Base-by-base conservation (phyloP, 30 jellyfish, hydroid and myxozoan genomes). In the Turritopsis rubra region DNA sequence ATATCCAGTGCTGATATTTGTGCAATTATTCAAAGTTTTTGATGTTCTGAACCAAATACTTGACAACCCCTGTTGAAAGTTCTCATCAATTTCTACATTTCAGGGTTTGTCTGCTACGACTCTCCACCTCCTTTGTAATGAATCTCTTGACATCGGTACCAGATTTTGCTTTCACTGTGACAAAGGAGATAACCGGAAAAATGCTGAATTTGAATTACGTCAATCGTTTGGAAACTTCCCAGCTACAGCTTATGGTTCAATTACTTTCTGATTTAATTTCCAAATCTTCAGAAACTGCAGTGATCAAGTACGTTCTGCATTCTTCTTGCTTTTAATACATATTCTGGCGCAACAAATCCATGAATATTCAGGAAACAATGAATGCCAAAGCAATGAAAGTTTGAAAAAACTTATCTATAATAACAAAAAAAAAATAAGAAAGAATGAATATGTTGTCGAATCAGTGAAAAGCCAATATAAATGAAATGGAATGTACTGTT, bases 21-120 rank as follows among this genome's bases (percentile, higher is more conserved):
- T n/a, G n/a, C n/a, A n/a, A n/a, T n/a, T n/a, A n/a, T n/a, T n/a
- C n/a, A n/a, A n/a, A n/a, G n/a, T n/a, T n/a, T n/a, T n/a, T n/a
- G n/a, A n/a, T n/a, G n/a, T n/a, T n/a, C n/a, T n/a, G n/a, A n/a
- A n/a, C n/a, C n/a, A n/a, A n/a, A n/a, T n/a, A n/a, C n/a, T n/a
- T n/a, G n/a, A n/a, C n/a, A n/a, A n/a, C n/a, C n/a, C n/a, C n/a
- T n/a, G n/a, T n/a, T n/a, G n/a, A n/a, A n/a, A n/a, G n/a, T 5
- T 41, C 13, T 41, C 60, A 41, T 41, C 60, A 74, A 13, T 53
- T 75, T 75, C n/a, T 75, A 0, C 28, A 28, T 24, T 77, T n/a
- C 70, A 80, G 87, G 87, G 28, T 80, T 52, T 80, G 75, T 65
- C 53, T 80, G 53, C 87, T 41, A 25, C 79, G 79, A 9, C 53